Base-by-base conservation (phyloP, 2,113 vertebrate species). In the Procavia capensis region DNA sequence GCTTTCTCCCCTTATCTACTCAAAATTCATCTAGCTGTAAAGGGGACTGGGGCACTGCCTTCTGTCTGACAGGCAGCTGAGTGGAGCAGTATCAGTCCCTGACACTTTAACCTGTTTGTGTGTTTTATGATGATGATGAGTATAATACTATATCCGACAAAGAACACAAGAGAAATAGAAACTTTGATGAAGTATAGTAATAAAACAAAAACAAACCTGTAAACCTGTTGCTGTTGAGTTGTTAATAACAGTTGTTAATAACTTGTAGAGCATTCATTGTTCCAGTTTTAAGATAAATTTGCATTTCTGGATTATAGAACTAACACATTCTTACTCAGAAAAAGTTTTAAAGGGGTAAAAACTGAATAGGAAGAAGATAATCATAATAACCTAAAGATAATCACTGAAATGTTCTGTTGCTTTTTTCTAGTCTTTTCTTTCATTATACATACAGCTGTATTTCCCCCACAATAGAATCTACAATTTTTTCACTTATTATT, bases 401-500 rank as follows among this genome's bases (percentile, higher is more conserved):
- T 50, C 20, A 74, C 6, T 1, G 34, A 95, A 92, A 82, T 88
- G 66, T 36, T 83, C 75, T 74, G 3, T 16, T 45, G 16, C n/a
- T 47, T 54, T 47, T 39, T 1, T 2, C 45, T 1, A 9, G 3
- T 17, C 4, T 82, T 94, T 84, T 66, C 20, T 91, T 80, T 84
- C 88, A 36, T 22, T 36, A 47, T 25, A 64, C 57, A 43, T 74
- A 41, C 3, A 81, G 68, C 59, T 25, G 61, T 66, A 45, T 75
- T 75, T 81, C 50, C 34, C 13, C 7, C 47, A 88, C 7, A 41
- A 47, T 3, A 31, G 19, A 39, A 63, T 36, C 22, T 72, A 92
- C 1, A 88, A 74, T 70, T 88, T 87, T 84, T 90, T 85, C 27
- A 76, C 4, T 16, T 89, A 64, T 83, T 36, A 90, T 70, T 91